Evolutionary conservation across 2,888 invertebrate species (phyloP).

Genomic region (Calameuta filiformis): DNA sequence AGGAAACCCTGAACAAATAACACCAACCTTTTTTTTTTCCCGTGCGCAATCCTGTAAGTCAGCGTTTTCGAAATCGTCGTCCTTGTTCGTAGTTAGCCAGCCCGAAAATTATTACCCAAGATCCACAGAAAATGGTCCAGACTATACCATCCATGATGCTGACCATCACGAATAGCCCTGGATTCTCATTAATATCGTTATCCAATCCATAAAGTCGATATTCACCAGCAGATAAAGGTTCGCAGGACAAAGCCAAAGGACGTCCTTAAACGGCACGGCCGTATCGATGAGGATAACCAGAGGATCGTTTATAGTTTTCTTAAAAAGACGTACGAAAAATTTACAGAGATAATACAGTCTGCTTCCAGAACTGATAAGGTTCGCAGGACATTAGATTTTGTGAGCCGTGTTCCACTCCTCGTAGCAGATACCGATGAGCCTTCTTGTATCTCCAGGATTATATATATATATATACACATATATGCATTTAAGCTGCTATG

Average conservation of each 20-base stretch:
- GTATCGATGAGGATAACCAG: neutral
- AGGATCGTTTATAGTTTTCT: neutral
- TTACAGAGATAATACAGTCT: neutral
- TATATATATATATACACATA: neutral
- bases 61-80: neutral
- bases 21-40: neutral
- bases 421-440: neutral
- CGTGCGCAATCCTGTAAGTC: neutral
- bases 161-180: neutral
- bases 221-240: neutral
- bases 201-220: neutral
- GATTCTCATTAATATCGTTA: neutral
- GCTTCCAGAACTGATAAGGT: neutral
- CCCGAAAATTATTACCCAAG: neutral
- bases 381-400: neutral
- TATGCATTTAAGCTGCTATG: neutral
- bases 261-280: neutral
- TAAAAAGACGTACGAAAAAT: neutral
- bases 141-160: neutral
- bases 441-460: neutral
- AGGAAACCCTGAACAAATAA: neutral
- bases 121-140: neutral
- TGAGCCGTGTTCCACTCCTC: neutral
- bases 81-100: neutral
- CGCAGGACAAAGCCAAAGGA: neutral